A percentile compares a stretch with the other conserved stretches of the same genome.
These are phyloP conservation scores for Megalops cyprinoides DNA, from an alignment of 2,797 vertebrate species.

Conservation along the genomic window DNA sequence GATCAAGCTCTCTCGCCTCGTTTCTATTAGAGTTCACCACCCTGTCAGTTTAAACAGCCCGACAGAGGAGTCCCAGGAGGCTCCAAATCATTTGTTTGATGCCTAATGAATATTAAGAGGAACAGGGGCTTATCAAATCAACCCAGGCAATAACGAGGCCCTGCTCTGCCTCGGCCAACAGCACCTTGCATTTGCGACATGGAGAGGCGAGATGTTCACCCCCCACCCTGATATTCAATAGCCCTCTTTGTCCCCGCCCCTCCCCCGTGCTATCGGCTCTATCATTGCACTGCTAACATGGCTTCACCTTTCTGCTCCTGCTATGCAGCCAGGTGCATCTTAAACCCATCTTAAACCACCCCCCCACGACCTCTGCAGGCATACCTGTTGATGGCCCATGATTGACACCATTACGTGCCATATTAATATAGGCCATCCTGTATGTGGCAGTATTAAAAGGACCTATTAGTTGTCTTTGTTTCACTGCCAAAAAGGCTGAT, in stretches of 20 bases:
- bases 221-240: too few relatives aligned
- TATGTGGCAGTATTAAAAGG: background rate
- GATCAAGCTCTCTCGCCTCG: background rate
- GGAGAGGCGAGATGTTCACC: background rate
- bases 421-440: background rate
- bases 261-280: background rate
- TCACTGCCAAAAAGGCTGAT: background rate
- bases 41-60: constrained; percentile 27
- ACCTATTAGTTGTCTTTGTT: background rate
- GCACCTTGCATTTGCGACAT: background rate
- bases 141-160: background rate
- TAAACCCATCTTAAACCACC: too few relatives aligned
- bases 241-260: background rate
- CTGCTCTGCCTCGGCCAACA: background rate
- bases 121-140: constrained; percentile 6
- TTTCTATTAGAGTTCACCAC: constrained; percentile 20
- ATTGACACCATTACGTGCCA: background rate
- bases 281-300: background rate
- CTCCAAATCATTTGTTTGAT: constrained; percentile 22
- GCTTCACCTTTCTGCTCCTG: background rate
- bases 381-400: background rate
- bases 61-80: background rate
- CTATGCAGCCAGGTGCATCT: too few relatives aligned
- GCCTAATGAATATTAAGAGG: constrained; percentile 27
- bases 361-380: background rate